phyloP scores from a whole-genome alignment of 2,113 vertebrate genomes.

The Equus quagga region DNA sequence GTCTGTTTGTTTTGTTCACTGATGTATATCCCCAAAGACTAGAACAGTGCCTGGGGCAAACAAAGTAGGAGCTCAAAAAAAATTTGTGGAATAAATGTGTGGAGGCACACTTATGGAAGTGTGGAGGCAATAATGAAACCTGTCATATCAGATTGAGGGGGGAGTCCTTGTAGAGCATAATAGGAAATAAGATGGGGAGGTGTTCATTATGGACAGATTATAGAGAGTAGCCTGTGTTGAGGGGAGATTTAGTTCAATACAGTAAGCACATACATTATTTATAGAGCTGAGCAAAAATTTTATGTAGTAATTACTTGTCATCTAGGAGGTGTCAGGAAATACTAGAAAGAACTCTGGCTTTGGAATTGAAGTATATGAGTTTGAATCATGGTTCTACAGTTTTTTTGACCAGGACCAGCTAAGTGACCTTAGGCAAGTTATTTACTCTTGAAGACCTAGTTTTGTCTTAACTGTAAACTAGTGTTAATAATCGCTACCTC shows the following conservation, averaged over 20 bases:
- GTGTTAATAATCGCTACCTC: neutral
- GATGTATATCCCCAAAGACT: neutral
- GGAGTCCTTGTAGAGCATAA: neutral
- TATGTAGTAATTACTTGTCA: slow-evolving; percentile 40
- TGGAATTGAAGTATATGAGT: slow-evolving; percentile 17
- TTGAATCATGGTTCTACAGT: slow-evolving; percentile 12
- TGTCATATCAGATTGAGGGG: neutral
- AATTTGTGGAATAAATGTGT: neutral
- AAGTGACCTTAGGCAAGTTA: neutral
- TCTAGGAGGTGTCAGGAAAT: neutral
- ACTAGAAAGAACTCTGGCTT: slow-evolving; percentile 31
- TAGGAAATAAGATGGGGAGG: neutral
- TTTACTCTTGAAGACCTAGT: slow-evolving; percentile 30
- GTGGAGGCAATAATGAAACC: neutral
- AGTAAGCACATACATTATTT: slow-evolving; percentile 10
- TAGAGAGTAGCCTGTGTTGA: neutral
- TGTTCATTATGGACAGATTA: neutral
- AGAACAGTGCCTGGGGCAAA: neutral
- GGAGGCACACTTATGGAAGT: neutral
- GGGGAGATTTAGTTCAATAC: neutral
- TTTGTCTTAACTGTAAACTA: slow-evolving; percentile 47
- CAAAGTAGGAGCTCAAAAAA: neutral
- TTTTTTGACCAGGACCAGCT: neutral
- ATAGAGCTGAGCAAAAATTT: slow-evolving; percentile 53
- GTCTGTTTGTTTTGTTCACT: slow-evolving; percentile 48